A percentile compares a stretch with the other conserved stretches of the same genome.
phyloP scores from a whole-genome alignment of 2,113 vertebrate species.

The Peromyscus polionotus region DNA sequence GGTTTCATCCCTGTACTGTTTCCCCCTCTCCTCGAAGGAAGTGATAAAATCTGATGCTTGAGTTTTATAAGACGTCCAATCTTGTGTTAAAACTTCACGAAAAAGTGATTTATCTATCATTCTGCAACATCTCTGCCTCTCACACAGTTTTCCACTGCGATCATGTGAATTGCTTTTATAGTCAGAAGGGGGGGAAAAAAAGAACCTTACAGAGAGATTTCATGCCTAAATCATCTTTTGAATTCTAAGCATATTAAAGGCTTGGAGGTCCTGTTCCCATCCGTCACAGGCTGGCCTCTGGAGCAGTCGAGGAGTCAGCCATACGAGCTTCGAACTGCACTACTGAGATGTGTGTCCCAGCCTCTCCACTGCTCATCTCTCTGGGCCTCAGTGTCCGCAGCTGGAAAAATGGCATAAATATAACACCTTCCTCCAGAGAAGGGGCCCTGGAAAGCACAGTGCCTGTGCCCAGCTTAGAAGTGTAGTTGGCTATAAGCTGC shows the following conservation, averaged over 20 bases:
- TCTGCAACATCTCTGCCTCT: slow-evolving; percentile 59
- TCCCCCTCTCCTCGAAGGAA: slow-evolving; percentile 20
- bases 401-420: not conserved
- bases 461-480: not conserved
- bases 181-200: not conserved
- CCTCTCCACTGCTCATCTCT: not conserved
- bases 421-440: not conserved
- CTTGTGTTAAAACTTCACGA: slow-evolving; percentile 66
- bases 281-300: not conserved
- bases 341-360: not conserved
- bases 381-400: not conserved
- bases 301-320: not conserved
- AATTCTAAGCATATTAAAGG: not conserved
- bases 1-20: slow-evolving; percentile 17
- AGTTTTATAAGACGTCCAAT: slow-evolving; percentile 65
- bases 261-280: not conserved
- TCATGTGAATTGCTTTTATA: slow-evolving; percentile 63
- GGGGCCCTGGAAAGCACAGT: not conserved
- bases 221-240: slow-evolving; percentile 31
- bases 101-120: slow-evolving; percentile 63
- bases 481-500: not conserved
- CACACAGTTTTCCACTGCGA: slow-evolving; percentile 56
- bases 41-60: slow-evolving; percentile 45
- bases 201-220: slow-evolving; percentile 33
- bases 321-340: not conserved